Conservation (phyloP, 2,888 invertebrate species). For the Rotaria socialis region DNA sequence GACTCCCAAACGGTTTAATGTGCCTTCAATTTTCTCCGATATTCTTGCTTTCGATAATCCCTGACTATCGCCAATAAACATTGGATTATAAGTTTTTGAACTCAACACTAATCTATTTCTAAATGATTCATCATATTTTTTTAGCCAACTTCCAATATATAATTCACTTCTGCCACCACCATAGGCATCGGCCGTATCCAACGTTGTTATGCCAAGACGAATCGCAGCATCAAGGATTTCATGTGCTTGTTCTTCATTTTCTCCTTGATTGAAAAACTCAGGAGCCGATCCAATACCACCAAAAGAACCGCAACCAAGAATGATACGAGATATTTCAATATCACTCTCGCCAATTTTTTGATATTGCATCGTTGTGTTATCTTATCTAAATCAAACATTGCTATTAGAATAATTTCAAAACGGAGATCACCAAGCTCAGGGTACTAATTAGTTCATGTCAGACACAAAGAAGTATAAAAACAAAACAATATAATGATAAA, state of each 20-base stretch:
- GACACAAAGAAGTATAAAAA: no score
- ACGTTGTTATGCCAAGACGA: conserved; percentile 7
- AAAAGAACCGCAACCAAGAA: neutral
- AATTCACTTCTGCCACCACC: conserved; percentile 45
- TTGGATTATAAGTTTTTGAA: conserved; percentile 34
- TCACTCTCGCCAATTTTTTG: neutral
- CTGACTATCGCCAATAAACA: conserved; percentile 4
- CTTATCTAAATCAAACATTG: neutral
- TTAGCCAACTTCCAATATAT: conserved; percentile 47
- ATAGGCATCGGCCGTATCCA: conserved; percentile 46
- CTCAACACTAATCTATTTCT: conserved; percentile 21
- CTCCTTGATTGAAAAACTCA: neutral
- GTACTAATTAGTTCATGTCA: no score
- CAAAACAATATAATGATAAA: no score
- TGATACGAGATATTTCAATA: conserved; percentile 20
- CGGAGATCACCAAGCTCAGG: no score
- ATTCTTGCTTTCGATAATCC: conserved; percentile 11
- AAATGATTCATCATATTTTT: conserved; percentile 35
- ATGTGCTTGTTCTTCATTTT: conserved; percentile 10
- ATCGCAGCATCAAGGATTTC: conserved; percentile 11
- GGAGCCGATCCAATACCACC: conserved; percentile 10
- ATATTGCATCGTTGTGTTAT: neutral
- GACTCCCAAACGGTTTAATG: neutral
- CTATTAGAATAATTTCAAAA: no score
- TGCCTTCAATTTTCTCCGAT: neutral